Evolutionary conservation across 1,140 invertebrate genomes (phyloP), one percentile per base, ranked within the genome.

Genomic region (Cyclargus thomasi): DNA sequence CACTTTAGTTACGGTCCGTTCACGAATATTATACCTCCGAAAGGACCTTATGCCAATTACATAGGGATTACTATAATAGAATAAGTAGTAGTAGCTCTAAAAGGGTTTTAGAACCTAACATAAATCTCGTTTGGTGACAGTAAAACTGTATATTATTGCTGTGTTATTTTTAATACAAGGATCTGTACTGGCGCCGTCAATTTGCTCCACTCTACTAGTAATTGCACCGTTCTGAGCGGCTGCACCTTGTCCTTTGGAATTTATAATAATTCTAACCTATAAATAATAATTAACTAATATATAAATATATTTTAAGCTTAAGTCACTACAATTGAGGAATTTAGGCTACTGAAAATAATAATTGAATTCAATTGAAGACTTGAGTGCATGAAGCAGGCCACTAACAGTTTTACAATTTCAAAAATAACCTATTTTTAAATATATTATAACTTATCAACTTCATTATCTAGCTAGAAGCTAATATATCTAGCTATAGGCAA

Each of bases 241-340:
- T 57, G 67, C 62, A 65, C 35, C 64, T 64, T 65, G 57, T 68
- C 66, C 67, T 72, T 67, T 39, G 57, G 59, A 68, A 57, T 67
- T 66, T 39, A 62, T 20, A 22, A 64, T 20, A 17, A 62, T 64
- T 67, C n/a, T 59, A 57, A 20, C 18, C 21, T 20, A 21, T 57
- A 20, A 8, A 20, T 59, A 20, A 59, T 59, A 59, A 17, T 20
- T 55, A 35, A 35, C 8, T 14, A 7, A 47, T 47, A 47, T n/a
- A 14, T 47, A 4, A 11, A 47, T 47, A 8, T 47, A 47, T 47
- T 47, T 47, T 16, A 14, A 16, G 14, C 14, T 47, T 1, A 47
- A 47, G 5, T 11, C 39, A 7, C 39, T 11, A 8, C 29, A 29
- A 8, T 29, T 29, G 29, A 29, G 29, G n/a, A n/a, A n/a, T n/a